phyloP scores from a whole-genome alignment of 1,140 invertebrate genomes.

The Zaprionus kolodkinae region DNA sequence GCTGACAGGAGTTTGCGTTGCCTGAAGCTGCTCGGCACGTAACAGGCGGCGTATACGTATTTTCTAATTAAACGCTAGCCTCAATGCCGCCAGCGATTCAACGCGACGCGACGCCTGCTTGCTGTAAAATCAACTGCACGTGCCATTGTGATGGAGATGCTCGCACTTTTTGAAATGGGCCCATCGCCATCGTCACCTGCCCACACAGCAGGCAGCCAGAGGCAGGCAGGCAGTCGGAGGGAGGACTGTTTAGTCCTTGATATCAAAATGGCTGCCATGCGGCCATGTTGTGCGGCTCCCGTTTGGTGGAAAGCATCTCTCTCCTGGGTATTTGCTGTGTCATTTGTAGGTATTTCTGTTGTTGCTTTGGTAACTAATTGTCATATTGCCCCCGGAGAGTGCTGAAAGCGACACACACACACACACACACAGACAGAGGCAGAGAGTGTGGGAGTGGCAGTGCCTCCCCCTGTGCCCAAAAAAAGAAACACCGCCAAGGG shows the following conservation, averaged over 20 bases:
- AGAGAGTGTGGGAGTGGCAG: background rate
- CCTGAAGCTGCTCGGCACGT: slow-evolving; percentile 49
- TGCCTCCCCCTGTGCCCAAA: background rate
- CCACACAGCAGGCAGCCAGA: slow-evolving; percentile 28
- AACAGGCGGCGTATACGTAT: slow-evolving; percentile 71
- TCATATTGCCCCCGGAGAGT: slow-evolving; percentile 75
- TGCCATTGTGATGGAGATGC: slow-evolving; percentile 45
- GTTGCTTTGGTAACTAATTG: slow-evolving; percentile 82
- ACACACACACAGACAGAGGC: background rate
- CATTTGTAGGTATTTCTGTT: slow-evolving; percentile 82
- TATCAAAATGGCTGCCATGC: slow-evolving; percentile 78
- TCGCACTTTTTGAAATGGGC: slow-evolving; percentile 17
- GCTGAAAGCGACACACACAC: slow-evolving; percentile 55
- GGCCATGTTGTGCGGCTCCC: slow-evolving; percentile 78
- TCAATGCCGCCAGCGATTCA: slow-evolving; percentile 1
- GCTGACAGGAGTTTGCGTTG: slow-evolving; percentile 56
- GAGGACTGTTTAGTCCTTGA: slow-evolving; percentile 61
- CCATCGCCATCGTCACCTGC: slow-evolving; percentile 16
- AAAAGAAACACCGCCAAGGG: slow-evolving; percentile 10
- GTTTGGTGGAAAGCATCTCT: slow-evolving; percentile 16
- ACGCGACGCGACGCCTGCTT: background rate
- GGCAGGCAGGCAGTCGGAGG: too few species aligned
- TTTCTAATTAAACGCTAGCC: slow-evolving; percentile 75
- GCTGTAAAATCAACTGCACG: slow-evolving; percentile 57
- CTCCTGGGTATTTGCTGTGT: slow-evolving; percentile 74